These are phyloP conservation scores for Clupea harengus DNA, from an alignment of 2,113 vertebrate genomes.

Conservation along the genomic window DNA sequence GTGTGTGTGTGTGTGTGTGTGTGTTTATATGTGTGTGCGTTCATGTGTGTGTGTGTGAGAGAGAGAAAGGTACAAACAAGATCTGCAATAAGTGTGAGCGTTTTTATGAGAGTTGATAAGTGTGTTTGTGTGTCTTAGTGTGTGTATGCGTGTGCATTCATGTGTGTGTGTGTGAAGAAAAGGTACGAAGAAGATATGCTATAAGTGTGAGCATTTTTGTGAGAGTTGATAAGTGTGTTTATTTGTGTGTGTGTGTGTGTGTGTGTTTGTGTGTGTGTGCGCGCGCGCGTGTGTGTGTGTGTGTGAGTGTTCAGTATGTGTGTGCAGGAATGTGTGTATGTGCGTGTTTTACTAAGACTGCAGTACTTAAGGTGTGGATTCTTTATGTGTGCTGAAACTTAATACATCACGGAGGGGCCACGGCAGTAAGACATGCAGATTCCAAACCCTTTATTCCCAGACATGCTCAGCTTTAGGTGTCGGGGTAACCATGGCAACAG, in stretches of 20 bases:
- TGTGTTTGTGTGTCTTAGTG: background rate
- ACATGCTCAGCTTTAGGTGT: conserved; percentile 19
- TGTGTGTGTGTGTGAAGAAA: background rate
- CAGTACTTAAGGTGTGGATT: background rate
- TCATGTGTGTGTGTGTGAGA: background rate
- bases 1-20: conserved; percentile 42
- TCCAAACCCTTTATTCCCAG: background rate
- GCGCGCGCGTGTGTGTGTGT: background rate
- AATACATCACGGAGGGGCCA: background rate
- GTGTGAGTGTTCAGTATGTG: background rate
- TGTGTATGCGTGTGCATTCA: background rate
- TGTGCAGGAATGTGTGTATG: conserved; percentile 13
- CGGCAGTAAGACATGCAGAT: conserved; percentile 18
- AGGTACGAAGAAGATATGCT: background rate
- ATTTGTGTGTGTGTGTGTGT: background rate
- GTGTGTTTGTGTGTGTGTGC: background rate
- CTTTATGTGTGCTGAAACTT: conserved; percentile 5
- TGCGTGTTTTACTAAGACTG: background rate
- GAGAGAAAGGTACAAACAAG: background rate
- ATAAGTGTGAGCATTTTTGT: too few relatives aligned
- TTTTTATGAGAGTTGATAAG: background rate
- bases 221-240: too few relatives aligned
- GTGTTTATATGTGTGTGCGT: conserved; percentile 2
- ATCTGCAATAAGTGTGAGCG: background rate
- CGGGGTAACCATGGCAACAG: conserved; percentile 54